Conservation (phyloP, 2,797 vertebrate species). For the Crocidura indochinensis region DNA sequence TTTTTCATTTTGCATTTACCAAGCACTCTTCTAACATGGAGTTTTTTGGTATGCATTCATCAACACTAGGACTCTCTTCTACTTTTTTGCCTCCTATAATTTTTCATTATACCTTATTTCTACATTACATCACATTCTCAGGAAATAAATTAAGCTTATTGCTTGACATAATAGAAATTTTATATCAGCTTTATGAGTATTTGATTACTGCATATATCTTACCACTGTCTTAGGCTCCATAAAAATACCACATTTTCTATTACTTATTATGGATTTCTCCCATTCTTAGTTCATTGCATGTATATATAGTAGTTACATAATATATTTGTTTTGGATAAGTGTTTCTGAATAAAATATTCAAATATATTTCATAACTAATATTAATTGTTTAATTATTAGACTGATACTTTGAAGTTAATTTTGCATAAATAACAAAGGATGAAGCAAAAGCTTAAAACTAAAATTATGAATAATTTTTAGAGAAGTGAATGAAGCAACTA, state of each 20-base stretch:
- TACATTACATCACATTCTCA: background rate
- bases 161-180: slow-evolving; percentile 19
- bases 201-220: slow-evolving; percentile 6
- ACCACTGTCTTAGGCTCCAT: background rate
- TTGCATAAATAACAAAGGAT: background rate
- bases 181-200: slow-evolving; percentile 18
- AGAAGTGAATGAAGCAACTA: slow-evolving; percentile 16
- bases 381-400: background rate
- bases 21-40: no score
- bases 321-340: background rate
- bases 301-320: background rate
- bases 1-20: background rate
- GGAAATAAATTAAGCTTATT: background rate
- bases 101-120: no score
- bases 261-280: slow-evolving; percentile 45
- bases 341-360: slow-evolving; percentile 48
- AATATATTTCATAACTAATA: background rate
- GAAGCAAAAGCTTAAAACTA: slow-evolving; percentile 29
- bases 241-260: slow-evolving; percentile 38
- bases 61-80: background rate
- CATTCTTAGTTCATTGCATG: background rate
- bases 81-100: no score
- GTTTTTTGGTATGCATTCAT: background rate
- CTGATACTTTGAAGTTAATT: slow-evolving; percentile 55
- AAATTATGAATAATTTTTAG: slow-evolving; percentile 30